Evolutionary conservation across 2,113 vertebrate genomes (phyloP), one percentile per base, ranked within the genome.

Genomic region (Halcyon malimbica): DNA sequence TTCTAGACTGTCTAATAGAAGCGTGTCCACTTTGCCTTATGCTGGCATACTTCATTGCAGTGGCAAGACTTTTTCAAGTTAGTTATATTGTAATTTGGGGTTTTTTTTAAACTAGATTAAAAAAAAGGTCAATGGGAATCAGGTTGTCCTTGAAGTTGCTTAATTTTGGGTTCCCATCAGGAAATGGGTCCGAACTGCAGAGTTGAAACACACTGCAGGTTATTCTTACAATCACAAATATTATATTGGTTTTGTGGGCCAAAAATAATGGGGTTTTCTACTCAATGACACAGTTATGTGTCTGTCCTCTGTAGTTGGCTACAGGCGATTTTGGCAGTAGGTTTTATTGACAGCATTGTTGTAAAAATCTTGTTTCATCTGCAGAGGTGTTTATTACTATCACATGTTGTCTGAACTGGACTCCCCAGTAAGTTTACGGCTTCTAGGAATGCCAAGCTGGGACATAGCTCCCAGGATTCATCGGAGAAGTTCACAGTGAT

Each of bases 221-320:
- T 80, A 12, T 86, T 83, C 41, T 69, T 83, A 28, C 1, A 50
- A 4, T 67, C 3, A 1, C 59, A 67, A 87, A 29, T 69, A 37
- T 29, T 68, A 9, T 11, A 28, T 71, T 80, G 25, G 37, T 64
- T n/a, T 67, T 51, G 42, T n/a, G 23, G 11, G 28, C 44, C 44
- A 83, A 86, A 79, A 86, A 39, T 41, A 70, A 13, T 24, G 51
- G 25, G 2, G 1, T 54, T 70, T 75, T 78, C 33, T 69, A 29
- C 42, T 46, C 33, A 68, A 5, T 3, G 8, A 18, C 24, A 56
- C 10, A 60, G 10, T 41, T 16, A 4, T 0, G 0, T 70, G 44
- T 67, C 26, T 87, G 20, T 77, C 39, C 20, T 31, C 44, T 35
- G 13, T 15, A 48, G 26, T 0, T 77, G 41, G 10, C 51, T 77